These are phyloP conservation scores for Subanguina moxae DNA, from an alignment of 1,140 invertebrate genomes.

Conservation along the genomic window DNA sequence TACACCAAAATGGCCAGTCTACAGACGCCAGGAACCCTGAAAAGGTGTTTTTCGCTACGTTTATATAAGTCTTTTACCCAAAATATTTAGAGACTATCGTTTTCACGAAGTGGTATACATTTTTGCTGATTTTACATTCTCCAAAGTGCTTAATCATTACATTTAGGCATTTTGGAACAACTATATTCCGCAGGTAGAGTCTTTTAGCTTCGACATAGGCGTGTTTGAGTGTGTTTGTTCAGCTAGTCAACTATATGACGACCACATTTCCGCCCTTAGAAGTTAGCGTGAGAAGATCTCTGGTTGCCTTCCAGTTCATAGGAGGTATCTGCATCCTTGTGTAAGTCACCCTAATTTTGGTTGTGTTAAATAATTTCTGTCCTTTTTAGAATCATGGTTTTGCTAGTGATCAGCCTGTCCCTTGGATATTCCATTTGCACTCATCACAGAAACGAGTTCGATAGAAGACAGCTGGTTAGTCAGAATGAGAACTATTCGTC, in stretches of 20 bases:
- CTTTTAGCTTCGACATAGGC: not conserved
- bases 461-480: not conserved
- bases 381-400: slow-evolving; percentile 36
- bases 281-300: slow-evolving; percentile 29
- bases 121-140: not conserved
- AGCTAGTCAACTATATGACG: slow-evolving; percentile 58
- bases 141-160: not conserved
- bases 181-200: slow-evolving; percentile 44
- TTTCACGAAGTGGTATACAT: slow-evolving; percentile 45
- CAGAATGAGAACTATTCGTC: slow-evolving; percentile 11
- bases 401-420: slow-evolving; percentile 45
- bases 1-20: slow-evolving; percentile 27
- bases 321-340: not conserved
- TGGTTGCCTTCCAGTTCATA: not conserved
- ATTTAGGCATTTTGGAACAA: slow-evolving; percentile 52
- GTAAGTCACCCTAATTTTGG: not conserved
- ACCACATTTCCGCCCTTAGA: slow-evolving; percentile 55
- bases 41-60: too few relatives aligned
- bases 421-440: slow-evolving; percentile 47
- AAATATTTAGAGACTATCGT: slow-evolving; percentile 49
- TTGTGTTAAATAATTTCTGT: slow-evolving; percentile 27
- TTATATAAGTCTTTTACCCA: slow-evolving; percentile 19
- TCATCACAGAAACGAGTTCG: not conserved
- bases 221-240: not conserved
- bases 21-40: slow-evolving; percentile 14